These are phyloP conservation scores for Drosophila kambysellisi DNA, from an alignment of 2,888 invertebrate genomes.

Conservation along the genomic window DNA sequence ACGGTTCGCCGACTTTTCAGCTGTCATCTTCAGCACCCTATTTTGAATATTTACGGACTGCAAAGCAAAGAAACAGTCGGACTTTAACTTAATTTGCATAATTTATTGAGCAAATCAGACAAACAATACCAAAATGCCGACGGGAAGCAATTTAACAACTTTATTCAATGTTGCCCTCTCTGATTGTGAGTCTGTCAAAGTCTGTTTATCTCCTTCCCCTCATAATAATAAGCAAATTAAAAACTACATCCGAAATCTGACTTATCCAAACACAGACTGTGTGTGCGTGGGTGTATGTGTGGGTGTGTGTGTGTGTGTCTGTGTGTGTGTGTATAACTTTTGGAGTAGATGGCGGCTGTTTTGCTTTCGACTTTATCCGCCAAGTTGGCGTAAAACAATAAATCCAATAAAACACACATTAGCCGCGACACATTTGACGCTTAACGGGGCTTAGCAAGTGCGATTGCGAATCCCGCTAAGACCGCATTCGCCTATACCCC, in stretches of 20 bases:
- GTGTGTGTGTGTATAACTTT: constrained; percentile 1
- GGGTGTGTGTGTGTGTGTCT: background rate
- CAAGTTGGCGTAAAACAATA: constrained; percentile 65
- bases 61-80: constrained; percentile 30
- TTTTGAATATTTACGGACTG: constrained; percentile 20
- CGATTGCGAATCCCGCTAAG: constrained; percentile 33
- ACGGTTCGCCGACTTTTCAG: constrained; percentile 3
- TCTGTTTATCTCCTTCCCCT: constrained; percentile 1
- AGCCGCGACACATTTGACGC: constrained; percentile 72
- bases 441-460: constrained; percentile 65
- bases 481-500: background rate
- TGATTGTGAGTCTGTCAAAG: background rate
- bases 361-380: constrained; percentile 42
- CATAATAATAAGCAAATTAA: constrained; percentile 53
- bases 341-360: constrained; percentile 23
- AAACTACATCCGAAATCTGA: constrained; percentile 9
- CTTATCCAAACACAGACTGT: background rate
- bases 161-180: constrained; percentile 9
- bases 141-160: constrained; percentile 59
- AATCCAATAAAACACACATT: constrained; percentile 73
- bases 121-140: constrained; percentile 32
- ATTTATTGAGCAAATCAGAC: constrained; percentile 51
- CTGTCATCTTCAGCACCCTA: constrained; percentile 27
- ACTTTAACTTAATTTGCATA: constrained; percentile 62
- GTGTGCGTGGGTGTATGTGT: background rate